Evolutionary conservation across 2,888 invertebrate species (phyloP).

Genomic region (Nephrocerus scutellatus): DNA sequence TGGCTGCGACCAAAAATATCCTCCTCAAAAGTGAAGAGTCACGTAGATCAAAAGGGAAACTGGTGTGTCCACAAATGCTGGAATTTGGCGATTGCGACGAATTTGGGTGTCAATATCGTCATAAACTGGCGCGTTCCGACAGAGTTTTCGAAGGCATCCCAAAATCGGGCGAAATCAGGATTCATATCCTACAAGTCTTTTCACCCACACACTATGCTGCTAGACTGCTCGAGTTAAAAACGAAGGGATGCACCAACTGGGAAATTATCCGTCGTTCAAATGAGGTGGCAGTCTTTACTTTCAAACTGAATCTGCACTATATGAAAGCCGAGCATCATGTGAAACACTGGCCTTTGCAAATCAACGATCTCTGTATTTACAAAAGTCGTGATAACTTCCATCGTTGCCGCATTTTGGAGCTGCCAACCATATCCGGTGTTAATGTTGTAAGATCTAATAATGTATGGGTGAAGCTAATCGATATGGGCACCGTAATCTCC

Average conservation of each 20-base stretch:
- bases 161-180: slow-evolving; percentile 21
- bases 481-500: slow-evolving; percentile 52
- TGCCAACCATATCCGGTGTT: no score
- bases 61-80: slow-evolving; percentile 52
- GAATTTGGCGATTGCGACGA: slow-evolving; percentile 60
- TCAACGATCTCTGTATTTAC: slow-evolving; percentile 56
- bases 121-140: slow-evolving; percentile 54
- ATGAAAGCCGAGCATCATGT: slow-evolving; percentile 25
- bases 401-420: slow-evolving; percentile 52
- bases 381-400: slow-evolving; percentile 50
- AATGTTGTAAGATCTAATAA: slow-evolving; percentile 20
- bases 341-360: slow-evolving; percentile 40
- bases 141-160: slow-evolving; percentile 52
- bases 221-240: slow-evolving; percentile 49
- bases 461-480: slow-evolving; percentile 52
- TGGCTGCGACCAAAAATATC: slow-evolving; percentile 23
- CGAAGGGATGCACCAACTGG: slow-evolving; percentile 20
- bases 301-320: slow-evolving; percentile 31
- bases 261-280: slow-evolving; percentile 25
- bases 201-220: slow-evolving; percentile 59
- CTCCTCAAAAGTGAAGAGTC: slow-evolving; percentile 25
- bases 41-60: slow-evolving; percentile 21
- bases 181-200: slow-evolving; percentile 26
- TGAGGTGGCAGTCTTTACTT: slow-evolving; percentile 27
- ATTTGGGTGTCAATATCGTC: slow-evolving; percentile 56